Conservation (phyloP, 2,113 vertebrate genomes). For the Phocoena phocoena region DNA sequence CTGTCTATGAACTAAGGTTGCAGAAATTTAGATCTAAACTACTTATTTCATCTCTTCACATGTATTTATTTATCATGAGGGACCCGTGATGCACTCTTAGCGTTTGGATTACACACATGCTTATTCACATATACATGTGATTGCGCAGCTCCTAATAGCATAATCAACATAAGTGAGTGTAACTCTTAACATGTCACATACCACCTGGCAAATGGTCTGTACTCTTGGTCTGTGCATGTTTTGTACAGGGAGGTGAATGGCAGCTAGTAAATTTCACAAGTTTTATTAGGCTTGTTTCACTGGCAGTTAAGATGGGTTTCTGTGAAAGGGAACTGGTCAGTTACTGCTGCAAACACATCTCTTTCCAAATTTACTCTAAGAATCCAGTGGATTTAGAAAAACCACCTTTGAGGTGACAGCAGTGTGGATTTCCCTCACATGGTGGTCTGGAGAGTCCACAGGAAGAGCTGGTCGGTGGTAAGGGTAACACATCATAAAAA, state of each 20-base stretch:
- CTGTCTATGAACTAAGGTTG: not conserved
- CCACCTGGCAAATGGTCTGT: not conserved
- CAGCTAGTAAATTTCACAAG: not conserved
- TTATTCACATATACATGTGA: not conserved
- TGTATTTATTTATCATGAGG: not conserved
- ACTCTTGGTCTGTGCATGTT: not conserved
- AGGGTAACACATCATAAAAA: not conserved
- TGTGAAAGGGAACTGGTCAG: not conserved
- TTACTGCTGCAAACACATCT: not conserved
- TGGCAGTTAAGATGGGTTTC: not conserved
- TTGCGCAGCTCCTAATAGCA: not conserved
- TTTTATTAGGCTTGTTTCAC: not conserved
- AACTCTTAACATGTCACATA: not conserved
- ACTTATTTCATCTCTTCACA: not conserved
- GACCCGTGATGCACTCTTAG: not conserved
- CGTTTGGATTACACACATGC: not conserved
- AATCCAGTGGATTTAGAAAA: not conserved
- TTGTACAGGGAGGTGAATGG: not conserved
- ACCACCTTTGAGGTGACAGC: too few species aligned
- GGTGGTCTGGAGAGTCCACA: not conserved
- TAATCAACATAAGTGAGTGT: not conserved
- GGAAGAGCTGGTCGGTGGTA: not conserved
- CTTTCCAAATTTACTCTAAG: not conserved
- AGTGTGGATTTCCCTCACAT: not conserved
- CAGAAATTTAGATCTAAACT: not conserved